These are phyloP conservation scores for Miichthys miiuy DNA, from an alignment of 2,797 vertebrate genomes.

Conservation along the genomic window DNA sequence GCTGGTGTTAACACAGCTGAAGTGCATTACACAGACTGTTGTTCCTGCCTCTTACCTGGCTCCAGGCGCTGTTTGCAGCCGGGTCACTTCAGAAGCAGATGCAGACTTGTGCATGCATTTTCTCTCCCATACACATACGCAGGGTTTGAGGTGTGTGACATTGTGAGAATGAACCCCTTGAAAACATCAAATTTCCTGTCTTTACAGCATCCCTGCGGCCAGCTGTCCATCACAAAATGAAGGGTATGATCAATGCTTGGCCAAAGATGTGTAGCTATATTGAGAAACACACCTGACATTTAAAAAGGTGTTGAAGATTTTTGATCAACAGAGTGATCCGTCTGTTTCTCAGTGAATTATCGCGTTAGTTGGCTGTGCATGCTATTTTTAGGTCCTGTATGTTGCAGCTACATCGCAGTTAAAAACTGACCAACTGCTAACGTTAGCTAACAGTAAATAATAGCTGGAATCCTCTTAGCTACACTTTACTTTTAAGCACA, in stretches of 20 bases:
- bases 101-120: slow-evolving; percentile 38
- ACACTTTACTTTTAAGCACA: background rate
- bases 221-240: background rate
- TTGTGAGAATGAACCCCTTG: background rate
- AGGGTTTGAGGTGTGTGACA: background rate
- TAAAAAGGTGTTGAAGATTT: background rate
- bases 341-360: background rate
- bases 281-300: background rate
- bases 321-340: background rate
- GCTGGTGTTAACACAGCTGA: slow-evolving; percentile 87
- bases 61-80: slow-evolving; percentile 70
- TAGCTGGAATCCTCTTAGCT: background rate
- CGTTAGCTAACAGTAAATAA: background rate
- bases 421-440: background rate
- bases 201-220: background rate
- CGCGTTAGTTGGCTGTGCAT: background rate
- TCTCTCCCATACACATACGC: slow-evolving; percentile 1
- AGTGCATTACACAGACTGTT: slow-evolving; percentile 79
- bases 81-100: slow-evolving; percentile 52
- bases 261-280: background rate
- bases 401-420: background rate
- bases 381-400: background rate
- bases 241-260: background rate
- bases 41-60: slow-evolving; percentile 79
- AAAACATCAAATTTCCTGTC: slow-evolving; percentile 6